These are phyloP conservation scores for Cryptocheilus praepositus DNA, from an alignment of 2,888 invertebrate genomes.

Conservation along the genomic window DNA sequence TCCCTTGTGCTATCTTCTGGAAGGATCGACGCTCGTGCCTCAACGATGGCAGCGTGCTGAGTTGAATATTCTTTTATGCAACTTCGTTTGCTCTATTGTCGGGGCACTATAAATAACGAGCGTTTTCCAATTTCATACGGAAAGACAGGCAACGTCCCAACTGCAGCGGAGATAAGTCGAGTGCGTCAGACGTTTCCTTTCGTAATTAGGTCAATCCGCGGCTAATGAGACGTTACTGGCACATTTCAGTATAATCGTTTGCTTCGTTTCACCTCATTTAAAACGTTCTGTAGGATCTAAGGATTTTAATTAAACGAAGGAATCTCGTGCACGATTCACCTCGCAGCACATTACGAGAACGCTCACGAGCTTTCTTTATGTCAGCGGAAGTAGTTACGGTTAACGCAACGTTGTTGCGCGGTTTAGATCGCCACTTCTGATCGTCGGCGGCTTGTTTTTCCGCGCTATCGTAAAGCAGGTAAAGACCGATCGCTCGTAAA, in stretches of 20 bases:
- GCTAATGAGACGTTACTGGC: slow-evolving; percentile 65
- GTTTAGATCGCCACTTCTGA: too few species aligned
- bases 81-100: too few species aligned
- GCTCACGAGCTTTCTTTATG: not conserved
- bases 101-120: not conserved
- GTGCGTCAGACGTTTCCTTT: slow-evolving; percentile 63
- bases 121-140: slow-evolving; percentile 46
- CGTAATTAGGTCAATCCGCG: slow-evolving; percentile 67
- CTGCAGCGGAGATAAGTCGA: slow-evolving; percentile 43
- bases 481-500: slow-evolving; percentile 6
- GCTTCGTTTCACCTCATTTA: slow-evolving; percentile 53
- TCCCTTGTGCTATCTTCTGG: too few species aligned
- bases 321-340: slow-evolving; percentile 12
- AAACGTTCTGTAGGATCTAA: slow-evolving; percentile 33
- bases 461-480: not conserved
- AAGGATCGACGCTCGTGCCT: too few species aligned
- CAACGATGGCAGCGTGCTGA: too few species aligned
- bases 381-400: not conserved
- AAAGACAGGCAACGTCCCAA: slow-evolving; percentile 41
- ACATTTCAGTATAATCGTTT: slow-evolving; percentile 49
- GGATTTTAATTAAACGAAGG: slow-evolving; percentile 49
- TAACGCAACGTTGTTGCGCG: too few species aligned
- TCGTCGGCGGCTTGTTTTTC: too few species aligned
- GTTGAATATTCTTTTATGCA: too few species aligned
- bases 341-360: not conserved